Base-by-base conservation (phyloP, 2,113 vertebrate species). In the Uropsilus gracilis region DNA sequence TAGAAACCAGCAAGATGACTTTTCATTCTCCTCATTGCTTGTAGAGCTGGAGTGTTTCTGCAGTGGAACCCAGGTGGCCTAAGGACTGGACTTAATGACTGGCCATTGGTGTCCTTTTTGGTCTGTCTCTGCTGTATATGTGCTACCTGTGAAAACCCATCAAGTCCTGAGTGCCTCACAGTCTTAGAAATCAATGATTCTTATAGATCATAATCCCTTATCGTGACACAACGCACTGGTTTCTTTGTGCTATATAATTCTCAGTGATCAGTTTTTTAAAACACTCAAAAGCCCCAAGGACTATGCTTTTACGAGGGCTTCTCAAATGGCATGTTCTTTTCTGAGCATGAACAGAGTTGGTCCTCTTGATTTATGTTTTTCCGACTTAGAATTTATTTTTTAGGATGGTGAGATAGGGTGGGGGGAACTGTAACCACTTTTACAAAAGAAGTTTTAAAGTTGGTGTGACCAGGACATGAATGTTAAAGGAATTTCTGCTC, bases 401-500 rank as follows among this genome's bases (percentile, higher is more conserved):
- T 48, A 11, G 5, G 55, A 5, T 1, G n/a, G n/a, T n/a, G n/a
- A n/a, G n/a, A n/a, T n/a, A n/a, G n/a, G n/a, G 30, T 39, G 8
- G 34, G 28, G 26, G 26, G 42, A 9, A 28, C 64, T 90, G 39
- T 13, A 80, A 4, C 8, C 17, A 22, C 6, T 17, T 30, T 89
- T 86, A 86, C 69, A 80, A 81, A 87, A 78, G 37, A 89, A 68
- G 30, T 72, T 96, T 63, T 64, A 42, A 85, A 81, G 42, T 84
- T 66, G 75, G 39, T 83, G 20, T 78, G 83, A 88, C 17, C 37
- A 78, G 37, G 14, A 69, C 42, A 22, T 89, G 28, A 24, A 82
- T 48, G 59, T 92, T 86, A 14, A 87, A 94, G 75, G 95, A 86
- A 90, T 96, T 50, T 86, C 22, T 82, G 28, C 64, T 50, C 77